Conservation (phyloP, 2,113 vertebrate species). For the Albula goreensis region DNA sequence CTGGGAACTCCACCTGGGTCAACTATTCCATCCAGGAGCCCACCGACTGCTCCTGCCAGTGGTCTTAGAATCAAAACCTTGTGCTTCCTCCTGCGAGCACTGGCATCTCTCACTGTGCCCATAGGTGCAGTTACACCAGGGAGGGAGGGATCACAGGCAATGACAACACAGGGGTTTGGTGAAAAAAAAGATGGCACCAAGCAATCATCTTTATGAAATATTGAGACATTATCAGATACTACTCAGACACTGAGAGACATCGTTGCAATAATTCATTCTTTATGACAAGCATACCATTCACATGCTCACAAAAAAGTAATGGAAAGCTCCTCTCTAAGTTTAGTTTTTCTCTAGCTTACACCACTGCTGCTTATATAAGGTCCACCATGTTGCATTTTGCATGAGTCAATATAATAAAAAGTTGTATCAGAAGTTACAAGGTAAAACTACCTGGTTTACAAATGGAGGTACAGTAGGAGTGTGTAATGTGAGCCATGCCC, state of each 20-base stretch:
- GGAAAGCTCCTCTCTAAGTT: neutral
- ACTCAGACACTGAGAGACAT: neutral
- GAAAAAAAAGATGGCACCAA: neutral
- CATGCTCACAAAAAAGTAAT: neutral
- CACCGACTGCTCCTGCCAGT: constrained; percentile 96
- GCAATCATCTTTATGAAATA: neutral
- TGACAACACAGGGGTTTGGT: neutral
- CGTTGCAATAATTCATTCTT: neutral
- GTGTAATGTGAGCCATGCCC: neutral
- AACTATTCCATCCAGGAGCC: constrained; percentile 93
- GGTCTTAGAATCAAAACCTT: constrained; percentile 73
- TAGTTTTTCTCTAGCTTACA: neutral
- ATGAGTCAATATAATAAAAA: neutral
- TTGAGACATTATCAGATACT: neutral
- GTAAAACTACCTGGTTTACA: neutral
- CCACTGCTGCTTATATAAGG: neutral
- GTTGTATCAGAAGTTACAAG: neutral
- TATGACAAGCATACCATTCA: neutral
- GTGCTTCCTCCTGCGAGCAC: neutral
- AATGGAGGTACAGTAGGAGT: neutral
- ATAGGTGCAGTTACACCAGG: neutral
- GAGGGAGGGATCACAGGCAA: neutral
- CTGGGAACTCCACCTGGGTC: constrained; percentile 91
- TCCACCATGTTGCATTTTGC: neutral
- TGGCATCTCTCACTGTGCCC: neutral